Evolutionary conservation across 1,140 invertebrate genomes (phyloP).

Genomic region (Nebria ingens): DNA sequence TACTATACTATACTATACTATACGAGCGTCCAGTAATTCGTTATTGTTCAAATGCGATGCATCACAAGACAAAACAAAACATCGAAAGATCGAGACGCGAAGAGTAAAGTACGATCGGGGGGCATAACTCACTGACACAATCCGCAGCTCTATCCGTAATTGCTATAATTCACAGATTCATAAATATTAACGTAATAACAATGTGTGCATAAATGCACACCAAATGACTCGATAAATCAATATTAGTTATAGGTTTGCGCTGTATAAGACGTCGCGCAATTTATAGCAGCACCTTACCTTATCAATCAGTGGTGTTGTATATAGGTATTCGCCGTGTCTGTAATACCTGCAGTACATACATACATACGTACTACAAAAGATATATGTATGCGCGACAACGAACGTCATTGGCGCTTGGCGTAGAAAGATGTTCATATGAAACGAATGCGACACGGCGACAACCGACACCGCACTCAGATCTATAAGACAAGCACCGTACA

Average conservation of each 20-base stretch:
- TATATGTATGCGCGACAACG: no score
- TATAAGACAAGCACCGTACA: background rate
- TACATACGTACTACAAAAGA: no score
- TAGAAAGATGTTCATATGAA: background rate
- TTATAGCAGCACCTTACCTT: constrained; percentile 2
- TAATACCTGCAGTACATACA: no score
- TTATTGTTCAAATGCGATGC: no score
- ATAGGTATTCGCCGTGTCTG: no score
- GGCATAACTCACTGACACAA: constrained; percentile 1
- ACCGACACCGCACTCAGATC: background rate
- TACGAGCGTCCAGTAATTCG: no score
- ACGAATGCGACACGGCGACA: background rate
- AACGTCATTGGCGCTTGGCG: background rate
- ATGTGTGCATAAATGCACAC: constrained; percentile 6
- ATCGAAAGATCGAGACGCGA: background rate
- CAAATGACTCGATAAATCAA: constrained; percentile 8
- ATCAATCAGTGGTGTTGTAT: background rate
- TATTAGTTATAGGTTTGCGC: background rate
- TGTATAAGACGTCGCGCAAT: background rate
- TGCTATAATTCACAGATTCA: background rate
- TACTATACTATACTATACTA: no score
- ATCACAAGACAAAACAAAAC: background rate
- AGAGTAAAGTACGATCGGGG: background rate
- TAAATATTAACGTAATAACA: background rate
- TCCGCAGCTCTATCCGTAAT: background rate